Percentiles rank a stretch among this genome's conserved stretches.
Conservation (phyloP, 2,888 invertebrate species). For the Tenodera sinensis region DNA sequence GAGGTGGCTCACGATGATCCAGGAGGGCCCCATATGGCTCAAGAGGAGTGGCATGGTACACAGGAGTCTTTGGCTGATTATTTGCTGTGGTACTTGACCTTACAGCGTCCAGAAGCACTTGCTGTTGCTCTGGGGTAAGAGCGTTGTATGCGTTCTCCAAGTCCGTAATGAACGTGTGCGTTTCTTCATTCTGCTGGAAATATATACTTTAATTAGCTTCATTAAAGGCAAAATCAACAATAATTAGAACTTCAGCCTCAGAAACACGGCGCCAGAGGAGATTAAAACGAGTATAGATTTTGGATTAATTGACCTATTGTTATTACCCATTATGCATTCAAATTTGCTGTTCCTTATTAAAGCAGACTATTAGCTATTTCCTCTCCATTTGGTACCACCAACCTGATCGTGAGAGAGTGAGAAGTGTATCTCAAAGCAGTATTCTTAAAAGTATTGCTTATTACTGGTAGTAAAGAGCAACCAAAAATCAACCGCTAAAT, state of each 20-base stretch:
- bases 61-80: conserved; percentile 23
- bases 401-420: no score
- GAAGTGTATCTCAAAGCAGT: no score
- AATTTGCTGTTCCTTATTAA: no score
- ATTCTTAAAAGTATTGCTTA: no score
- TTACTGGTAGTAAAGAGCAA: no score
- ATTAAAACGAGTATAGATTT: no score
- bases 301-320: no score
- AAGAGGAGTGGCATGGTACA: conserved; percentile 30
- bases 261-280: no score
- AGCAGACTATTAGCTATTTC: no score
- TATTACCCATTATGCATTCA: no score
- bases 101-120: neutral
- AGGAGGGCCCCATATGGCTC: conserved; percentile 26
- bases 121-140: neutral
- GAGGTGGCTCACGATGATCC: neutral
- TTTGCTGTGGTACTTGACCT: neutral
- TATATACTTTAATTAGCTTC: neutral
- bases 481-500: no score
- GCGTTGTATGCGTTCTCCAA: neutral
- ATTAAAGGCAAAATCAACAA: neutral
- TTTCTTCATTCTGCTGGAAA: neutral
- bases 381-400: no score
- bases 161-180: neutral
- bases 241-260: neutral